Base-by-base conservation (phyloP, 2,797 vertebrate species). In the Heterohyrax brucei region DNA sequence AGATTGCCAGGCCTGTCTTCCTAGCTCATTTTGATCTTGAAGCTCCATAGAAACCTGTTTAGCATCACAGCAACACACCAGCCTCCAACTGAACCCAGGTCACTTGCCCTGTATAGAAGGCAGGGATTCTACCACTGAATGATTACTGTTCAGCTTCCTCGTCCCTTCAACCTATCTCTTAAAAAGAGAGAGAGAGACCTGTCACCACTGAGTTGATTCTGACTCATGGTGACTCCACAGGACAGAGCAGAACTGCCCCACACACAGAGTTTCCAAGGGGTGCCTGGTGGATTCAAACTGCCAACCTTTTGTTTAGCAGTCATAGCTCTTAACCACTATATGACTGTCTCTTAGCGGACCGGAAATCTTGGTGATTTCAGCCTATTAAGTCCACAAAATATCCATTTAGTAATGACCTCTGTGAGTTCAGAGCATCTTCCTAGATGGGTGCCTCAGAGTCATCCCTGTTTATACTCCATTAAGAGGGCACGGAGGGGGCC, bases 301-400 rank as follows among this genome's bases (percentile, higher is more conserved):
- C 39, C 39, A 39, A 39, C 39, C 39, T 39, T 39, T 39, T 39
- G 39, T 39, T 39, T 39, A 39, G 39, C 39, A 39, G 39, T 39
- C 39, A 39, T 39, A 39, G 39, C 39, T 39, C 39, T 39, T 39
- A 39, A 39, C 39, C 39, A 39, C 39, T 39, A 3, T 39, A 39
- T 39, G 39, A 30, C 68, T 86, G 16, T 76, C 4, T 75, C 22
- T 77, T 0, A 84, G 50, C 80, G 33, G 61, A 48, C 76, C 80
- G 81, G 26, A 91, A 68, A 53, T 81, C 18, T 61, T 82, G 75
- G 75, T 83, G 68, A 48, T 76, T 76, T 70, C 12, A 81, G 48
- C 46, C 88, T 76, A 95, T 93, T 62, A 30, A n/a, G 22, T 90
- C 46, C 91, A 89, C 56, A 85, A 64, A 83, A 39, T 81, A 68